Evolutionary conservation across 2,113 vertebrate species (phyloP), one percentile per base, ranked within the genome.

Genomic region (Odocoileus hemionus): DNA sequence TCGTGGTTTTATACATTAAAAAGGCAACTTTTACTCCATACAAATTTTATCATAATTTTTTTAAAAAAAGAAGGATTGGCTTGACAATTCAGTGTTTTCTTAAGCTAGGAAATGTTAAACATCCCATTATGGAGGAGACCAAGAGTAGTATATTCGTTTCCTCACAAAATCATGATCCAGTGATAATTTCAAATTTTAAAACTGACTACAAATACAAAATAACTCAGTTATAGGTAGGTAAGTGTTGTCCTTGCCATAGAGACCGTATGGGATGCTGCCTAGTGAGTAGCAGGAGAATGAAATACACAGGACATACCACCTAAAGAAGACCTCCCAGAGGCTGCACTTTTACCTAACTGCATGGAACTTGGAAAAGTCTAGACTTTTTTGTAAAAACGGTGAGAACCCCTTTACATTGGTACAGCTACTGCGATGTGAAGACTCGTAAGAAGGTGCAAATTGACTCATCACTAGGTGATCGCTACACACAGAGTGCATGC

Each of bases 381-480:
- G 87, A 54, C 52, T 89, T 93, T 97, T 94, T 67, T 36, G 76
- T 23, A 61, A 76, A 91, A 96, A 70, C 10, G 39, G 91, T 43
- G 64, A 58, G 47, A 87, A n/a, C 92, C 87, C 16, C 43, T 97
- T 97, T 86, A 58, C 26, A 13, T n/a, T 60, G 67, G 88, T 84
- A 9, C 74, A 94, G 43, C 7, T 11, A 54, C 58, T 84, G 50
- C 87, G 93, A 95, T 26, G 55, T 89, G 95, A 50, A 67, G 85
- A 95, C 95, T 70, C 94, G 60, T 95, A 76, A 94, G 67, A 97
- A 98, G 90, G 94, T 98, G 96, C 96, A 98, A 97, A 98, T 91
- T 50, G 93, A 80, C 67, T 74, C 19, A 39, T 74, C 67, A 74
- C 36, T 25, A 39, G n/a, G 45, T 97, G 90, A 84, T 96, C 97